A percentile compares a stretch with the other conserved stretches of the same genome.
These are phyloP conservation scores for Sturnira hondurensis DNA, from an alignment of 2,113 vertebrate species.

Conservation along the genomic window DNA sequence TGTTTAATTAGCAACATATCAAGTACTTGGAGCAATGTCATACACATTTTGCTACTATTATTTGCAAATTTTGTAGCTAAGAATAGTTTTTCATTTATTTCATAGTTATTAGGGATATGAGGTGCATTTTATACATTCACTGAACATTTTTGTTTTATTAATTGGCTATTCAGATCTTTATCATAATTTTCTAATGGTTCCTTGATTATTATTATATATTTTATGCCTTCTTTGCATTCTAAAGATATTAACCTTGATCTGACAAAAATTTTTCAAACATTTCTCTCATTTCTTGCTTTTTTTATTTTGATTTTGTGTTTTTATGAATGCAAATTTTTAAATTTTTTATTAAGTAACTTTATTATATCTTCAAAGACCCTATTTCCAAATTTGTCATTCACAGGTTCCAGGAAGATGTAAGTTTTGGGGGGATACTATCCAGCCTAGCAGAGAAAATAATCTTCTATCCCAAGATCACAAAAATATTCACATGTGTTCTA, in stretches of 20 bases:
- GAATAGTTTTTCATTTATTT: constrained; percentile 2
- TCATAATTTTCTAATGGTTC: background rate
- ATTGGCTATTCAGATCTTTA: background rate
- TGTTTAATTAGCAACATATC: background rate
- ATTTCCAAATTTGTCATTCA: background rate
- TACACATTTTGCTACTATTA: background rate
- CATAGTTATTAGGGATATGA: background rate
- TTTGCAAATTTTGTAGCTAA: background rate
- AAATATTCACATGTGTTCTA: background rate
- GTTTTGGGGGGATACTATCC: background rate
- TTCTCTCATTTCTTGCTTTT: background rate
- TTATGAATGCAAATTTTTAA: background rate
- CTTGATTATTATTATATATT: background rate
- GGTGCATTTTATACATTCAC: background rate
- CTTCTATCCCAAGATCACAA: background rate
- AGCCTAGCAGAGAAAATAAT: background rate
- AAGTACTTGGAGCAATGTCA: background rate
- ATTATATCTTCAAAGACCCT: background rate
- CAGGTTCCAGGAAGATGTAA: background rate
- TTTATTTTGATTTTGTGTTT: background rate
- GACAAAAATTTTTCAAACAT: background rate
- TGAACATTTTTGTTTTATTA: background rate
- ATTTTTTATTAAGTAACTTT: background rate
- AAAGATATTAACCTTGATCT: background rate
- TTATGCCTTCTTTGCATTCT: background rate